Evolutionary conservation across 37 sponge, comb jelly and placozoan species (phyloP).

Genomic region (Diacarnus erythraeanus): DNA sequence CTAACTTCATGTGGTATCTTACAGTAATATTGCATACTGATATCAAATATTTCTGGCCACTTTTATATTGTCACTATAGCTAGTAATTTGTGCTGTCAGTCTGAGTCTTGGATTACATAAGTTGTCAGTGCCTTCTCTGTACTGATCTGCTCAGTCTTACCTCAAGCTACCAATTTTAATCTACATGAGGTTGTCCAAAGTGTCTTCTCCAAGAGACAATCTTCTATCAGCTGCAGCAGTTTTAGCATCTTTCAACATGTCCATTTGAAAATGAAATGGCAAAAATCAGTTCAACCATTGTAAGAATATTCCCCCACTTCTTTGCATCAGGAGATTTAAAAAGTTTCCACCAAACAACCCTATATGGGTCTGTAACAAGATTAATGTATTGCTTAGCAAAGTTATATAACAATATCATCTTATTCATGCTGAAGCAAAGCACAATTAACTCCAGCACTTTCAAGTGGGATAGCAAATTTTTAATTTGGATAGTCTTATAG

Average conservation of each 20-base stretch:
- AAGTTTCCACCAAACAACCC: conserved; percentile 63
- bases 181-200: conserved; percentile 55
- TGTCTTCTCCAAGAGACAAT: conserved; percentile 43
- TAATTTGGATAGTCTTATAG: conserved; percentile 33
- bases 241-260: conserved; percentile 57
- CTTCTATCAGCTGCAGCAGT: conserved; percentile 43
- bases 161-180: conserved; percentile 52
- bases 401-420: conserved; percentile 67
- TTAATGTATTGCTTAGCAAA: conserved; percentile 65
- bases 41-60: no score
- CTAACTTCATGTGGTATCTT: no score
- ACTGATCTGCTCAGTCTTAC: no score
- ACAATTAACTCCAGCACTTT: conserved; percentile 29
- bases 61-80: no score
- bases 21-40: no score
- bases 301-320: conserved; percentile 50
- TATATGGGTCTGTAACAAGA: conserved; percentile 46
- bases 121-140: no score
- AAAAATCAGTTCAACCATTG: conserved; percentile 52
- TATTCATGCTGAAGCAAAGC: conserved; percentile 55
- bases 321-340: conserved; percentile 52
- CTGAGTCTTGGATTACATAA: no score
- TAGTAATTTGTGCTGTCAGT: no score
- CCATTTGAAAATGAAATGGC: conserved; percentile 65
- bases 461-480: conserved; percentile 41